Evolutionary conservation across 2,888 invertebrate species (phyloP).

Genomic region (Morpho helenor): DNA sequence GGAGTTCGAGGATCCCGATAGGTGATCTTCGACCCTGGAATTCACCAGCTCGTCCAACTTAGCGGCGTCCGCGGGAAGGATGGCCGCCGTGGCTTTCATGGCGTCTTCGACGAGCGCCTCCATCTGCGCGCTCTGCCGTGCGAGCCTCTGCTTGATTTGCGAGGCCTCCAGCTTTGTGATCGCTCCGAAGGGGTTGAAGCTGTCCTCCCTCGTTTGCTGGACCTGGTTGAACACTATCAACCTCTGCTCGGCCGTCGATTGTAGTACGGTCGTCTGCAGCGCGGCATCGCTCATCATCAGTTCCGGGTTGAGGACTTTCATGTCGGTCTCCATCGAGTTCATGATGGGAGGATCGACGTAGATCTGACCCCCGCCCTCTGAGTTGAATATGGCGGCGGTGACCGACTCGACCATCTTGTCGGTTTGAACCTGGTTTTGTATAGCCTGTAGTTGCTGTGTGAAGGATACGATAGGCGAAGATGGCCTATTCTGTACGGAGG

Average conservation of each 20-base stretch:
- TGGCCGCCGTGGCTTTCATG: constrained; percentile 66
- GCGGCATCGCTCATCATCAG: constrained; percentile 50
- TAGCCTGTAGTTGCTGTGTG: constrained; percentile 68
- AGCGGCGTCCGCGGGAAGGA: constrained; percentile 62
- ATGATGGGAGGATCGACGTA: constrained; percentile 49
- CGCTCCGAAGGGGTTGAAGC: constrained; percentile 59
- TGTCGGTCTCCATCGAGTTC: constrained; percentile 42
- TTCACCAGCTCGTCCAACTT: constrained; percentile 81
- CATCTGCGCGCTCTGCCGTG: constrained; percentile 68
- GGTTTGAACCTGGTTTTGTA: constrained; percentile 71
- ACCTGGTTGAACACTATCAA: constrained; percentile 50
- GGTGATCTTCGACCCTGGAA: constrained; percentile 60
- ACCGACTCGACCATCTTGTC: constrained; percentile 76
- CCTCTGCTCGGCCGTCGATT: constrained; percentile 38
- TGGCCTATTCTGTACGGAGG: constrained; percentile 48
- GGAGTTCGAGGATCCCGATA: constrained; percentile 51
- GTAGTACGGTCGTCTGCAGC: constrained; percentile 40
- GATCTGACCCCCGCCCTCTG: constrained; percentile 54
- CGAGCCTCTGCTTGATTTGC: constrained; percentile 57
- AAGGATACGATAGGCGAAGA: constrained; percentile 63
- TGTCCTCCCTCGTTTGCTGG: constrained; percentile 34
- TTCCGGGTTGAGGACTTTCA: constrained; percentile 54
- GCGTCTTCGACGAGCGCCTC: constrained; percentile 71
- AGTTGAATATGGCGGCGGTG: constrained; percentile 73
- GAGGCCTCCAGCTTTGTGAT: constrained; percentile 60